A percentile compares a stretch with the other conserved stretches of the same genome.
phyloP scores from a whole-genome alignment of 2,113 vertebrate genomes.

The Alexandromys fortis region DNA sequence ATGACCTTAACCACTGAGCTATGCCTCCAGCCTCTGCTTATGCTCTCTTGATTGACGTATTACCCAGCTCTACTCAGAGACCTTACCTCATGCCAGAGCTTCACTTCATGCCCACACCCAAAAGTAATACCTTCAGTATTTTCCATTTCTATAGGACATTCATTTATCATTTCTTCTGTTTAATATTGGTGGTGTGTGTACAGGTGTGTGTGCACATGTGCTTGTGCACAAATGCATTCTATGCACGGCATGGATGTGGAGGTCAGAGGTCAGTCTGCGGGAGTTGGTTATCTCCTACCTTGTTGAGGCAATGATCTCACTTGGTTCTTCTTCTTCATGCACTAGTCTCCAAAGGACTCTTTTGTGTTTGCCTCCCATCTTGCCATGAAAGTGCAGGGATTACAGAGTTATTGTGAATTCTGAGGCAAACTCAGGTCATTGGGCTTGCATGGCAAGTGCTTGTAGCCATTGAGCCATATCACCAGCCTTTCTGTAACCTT shows the following conservation, averaged over 20 bases:
- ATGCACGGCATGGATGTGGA: background rate
- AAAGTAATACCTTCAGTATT: background rate
- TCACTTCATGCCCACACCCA: background rate
- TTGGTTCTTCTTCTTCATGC: background rate
- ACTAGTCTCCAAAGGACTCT: background rate
- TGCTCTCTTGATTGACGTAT: background rate
- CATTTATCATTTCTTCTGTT: background rate
- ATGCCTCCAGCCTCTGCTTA: too few relatives aligned
- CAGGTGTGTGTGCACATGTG: background rate
- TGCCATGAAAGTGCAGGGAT: too few relatives aligned
- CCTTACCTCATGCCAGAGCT: background rate
- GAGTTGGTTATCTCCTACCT: background rate
- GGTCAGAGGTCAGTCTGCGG: background rate
- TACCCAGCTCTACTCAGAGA: background rate
- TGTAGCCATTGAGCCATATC: background rate
- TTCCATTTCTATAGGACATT: background rate
- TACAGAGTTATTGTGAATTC: background rate
- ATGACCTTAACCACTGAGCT: background rate
- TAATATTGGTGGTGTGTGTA: background rate
- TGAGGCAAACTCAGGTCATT: background rate
- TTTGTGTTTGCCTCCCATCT: background rate
- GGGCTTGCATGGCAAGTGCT: background rate
- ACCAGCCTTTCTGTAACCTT: background rate
- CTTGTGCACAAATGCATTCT: too few relatives aligned
- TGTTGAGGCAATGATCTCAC: background rate